Evolutionary conservation across 1,140 invertebrate species (phyloP), one percentile per base, ranked within the genome.

Genomic region (Coelopa frigida): DNA sequence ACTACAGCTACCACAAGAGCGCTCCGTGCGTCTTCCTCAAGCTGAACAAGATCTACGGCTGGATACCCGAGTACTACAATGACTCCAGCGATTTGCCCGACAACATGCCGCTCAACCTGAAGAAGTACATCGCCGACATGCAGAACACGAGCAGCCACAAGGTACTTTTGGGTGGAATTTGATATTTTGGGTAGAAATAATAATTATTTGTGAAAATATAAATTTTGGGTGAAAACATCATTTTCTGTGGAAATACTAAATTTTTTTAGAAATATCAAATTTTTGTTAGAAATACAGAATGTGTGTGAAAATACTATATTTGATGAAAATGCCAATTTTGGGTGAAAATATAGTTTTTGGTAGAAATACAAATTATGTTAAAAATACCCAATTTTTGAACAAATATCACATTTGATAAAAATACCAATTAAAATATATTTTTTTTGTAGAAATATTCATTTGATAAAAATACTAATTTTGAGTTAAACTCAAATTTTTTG

Each of bases 1-100:
- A 80, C 36, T 89, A 81, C 70, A 83, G 82, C 41, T 89, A 82
- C 67, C 77, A 81, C 58, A 79, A 81, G 58, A 85, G 83, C 3
- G 78, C 83, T 10, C 88, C 87, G 0, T 90, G 87, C 58, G 80
- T 90, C 50, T 83, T 89, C 62, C 72, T 90, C 22, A 91, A 90
- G 64, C 68, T 91, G 2, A 90, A 90, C 58, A 73, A 85, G 73
- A 86, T 88, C 59, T 87, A 79, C 52, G 82, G 79, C 15, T 89
- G 86, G 85, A 70, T 72, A 44, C 85, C 85, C 1, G 80, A 85
- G 24, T 87, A 74, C 56, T 84, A 81, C 57, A 80, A 83, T 22
- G 74, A 78, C 20, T 75, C 78, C 0, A 53, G 64, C 0, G 53
- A 72, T 23, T 65, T 87, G 37, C 84, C 84, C 2, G 48, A 59